phyloP scores from a whole-genome alignment of 2,113 vertebrate species.

The Nesoenas mayeri region DNA sequence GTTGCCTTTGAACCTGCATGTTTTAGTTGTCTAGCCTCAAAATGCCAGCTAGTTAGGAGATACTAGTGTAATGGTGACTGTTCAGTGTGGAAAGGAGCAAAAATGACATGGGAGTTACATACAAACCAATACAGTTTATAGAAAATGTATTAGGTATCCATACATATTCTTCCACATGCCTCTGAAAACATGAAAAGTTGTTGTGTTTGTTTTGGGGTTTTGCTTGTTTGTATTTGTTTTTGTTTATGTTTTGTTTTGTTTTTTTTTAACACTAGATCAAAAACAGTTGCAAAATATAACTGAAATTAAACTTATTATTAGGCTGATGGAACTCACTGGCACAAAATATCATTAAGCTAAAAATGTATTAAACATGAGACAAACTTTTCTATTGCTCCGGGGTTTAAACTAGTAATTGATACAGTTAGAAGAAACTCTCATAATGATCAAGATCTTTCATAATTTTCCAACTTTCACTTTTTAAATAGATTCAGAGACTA shows the following conservation, averaged over 20 bases:
- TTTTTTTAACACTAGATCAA: background rate
- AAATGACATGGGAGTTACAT: background rate
- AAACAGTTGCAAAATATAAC: background rate
- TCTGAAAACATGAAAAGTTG: background rate
- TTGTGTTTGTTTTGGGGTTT: no score
- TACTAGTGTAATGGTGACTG: background rate
- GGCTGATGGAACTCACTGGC: background rate
- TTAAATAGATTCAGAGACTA: background rate
- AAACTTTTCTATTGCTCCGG: background rate
- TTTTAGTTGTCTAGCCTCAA: slow-evolving; percentile 16
- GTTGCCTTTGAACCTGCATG: slow-evolving; percentile 27
- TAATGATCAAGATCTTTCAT: background rate
- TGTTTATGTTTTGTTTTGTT: no score
- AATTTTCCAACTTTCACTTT: background rate
- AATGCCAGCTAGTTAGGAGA: background rate
- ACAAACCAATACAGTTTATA: background rate
- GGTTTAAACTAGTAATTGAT: background rate
- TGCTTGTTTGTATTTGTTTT: no score
- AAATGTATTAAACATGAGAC: background rate
- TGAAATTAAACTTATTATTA: slow-evolving; percentile 16
- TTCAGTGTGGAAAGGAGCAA: background rate
- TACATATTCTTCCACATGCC: background rate
- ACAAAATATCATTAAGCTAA: background rate
- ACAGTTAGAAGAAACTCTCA: background rate
- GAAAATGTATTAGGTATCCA: background rate